phyloP scores from a whole-genome alignment of 2,113 vertebrate genomes.

The Gobiocypris rarus region DNA sequence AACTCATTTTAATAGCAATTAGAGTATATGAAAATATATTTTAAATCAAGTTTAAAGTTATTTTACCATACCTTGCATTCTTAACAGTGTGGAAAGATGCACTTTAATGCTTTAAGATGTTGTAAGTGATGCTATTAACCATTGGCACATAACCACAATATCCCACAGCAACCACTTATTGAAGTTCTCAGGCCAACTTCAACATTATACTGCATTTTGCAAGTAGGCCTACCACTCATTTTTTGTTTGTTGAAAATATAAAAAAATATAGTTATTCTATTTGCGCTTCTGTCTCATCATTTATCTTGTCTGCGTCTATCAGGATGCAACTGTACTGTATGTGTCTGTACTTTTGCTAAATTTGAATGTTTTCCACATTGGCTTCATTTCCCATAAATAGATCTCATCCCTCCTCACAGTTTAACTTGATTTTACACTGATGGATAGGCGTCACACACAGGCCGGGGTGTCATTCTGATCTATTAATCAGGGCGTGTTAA shows the following conservation, averaged over 20 bases:
- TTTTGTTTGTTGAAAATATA: too few species aligned
- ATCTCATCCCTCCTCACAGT: constrained; percentile 25
- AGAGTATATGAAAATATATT: too few species aligned
- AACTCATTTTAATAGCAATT: too few species aligned
- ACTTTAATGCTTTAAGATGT: background rate
- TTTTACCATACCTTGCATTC: background rate
- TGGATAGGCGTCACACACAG: constrained; percentile 14
- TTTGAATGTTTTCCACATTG: background rate
- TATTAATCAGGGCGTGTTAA: constrained; percentile 68
- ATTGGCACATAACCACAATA: background rate
- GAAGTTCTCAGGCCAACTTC: background rate
- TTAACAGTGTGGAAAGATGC: background rate
- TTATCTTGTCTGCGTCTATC: background rate
- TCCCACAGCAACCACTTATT: background rate
- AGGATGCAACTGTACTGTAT: background rate
- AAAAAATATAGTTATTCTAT: too few species aligned
- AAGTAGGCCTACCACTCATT: background rate
- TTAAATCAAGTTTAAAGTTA: too few species aligned
- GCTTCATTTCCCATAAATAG: constrained; percentile 63
- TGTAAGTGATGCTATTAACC: background rate
- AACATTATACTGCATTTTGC: background rate
- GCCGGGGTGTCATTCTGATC: constrained; percentile 70
- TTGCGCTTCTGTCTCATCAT: background rate
- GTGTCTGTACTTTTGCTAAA: constrained; percentile 25
- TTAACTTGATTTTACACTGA: constrained; percentile 28